Evolutionary conservation across 2,888 invertebrate species (phyloP), one percentile per base, ranked within the genome.

Genomic region (Automeris io): DNA sequence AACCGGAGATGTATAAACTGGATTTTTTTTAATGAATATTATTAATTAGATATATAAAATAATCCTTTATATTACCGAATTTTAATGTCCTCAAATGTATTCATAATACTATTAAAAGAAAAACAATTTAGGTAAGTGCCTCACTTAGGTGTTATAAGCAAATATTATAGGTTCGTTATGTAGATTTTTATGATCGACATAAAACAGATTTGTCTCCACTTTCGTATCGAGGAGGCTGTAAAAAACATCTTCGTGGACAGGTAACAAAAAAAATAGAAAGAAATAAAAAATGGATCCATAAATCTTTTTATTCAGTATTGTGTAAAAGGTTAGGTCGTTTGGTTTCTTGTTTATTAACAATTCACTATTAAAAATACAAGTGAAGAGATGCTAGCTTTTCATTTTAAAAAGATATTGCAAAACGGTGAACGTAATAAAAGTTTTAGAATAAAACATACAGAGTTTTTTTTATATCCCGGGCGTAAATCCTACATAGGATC

Each of bases 21-120:
- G n/a, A n/a, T n/a, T n/a, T n/a, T n/a, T n/a, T n/a, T n/a, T n/a
- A n/a, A n/a, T n/a, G n/a, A n/a, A n/a, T n/a, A n/a, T n/a, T n/a
- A n/a, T n/a, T n/a, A n/a, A n/a, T n/a, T n/a, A n/a, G n/a, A n/a
- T n/a, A n/a, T n/a, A n/a, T n/a, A n/a, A 46, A 44, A 13, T 54
- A n/a, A n/a, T n/a, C n/a, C n/a, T n/a, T n/a, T n/a, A n/a, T n/a
- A n/a, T n/a, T n/a, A n/a, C n/a, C n/a, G n/a, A n/a, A n/a, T n/a
- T n/a, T n/a, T n/a, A n/a, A n/a, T n/a, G n/a, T n/a, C n/a, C n/a
- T n/a, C 16, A 41, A 23, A 29, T 34, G 11, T 4, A 19, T n/a
- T 7, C 7, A 9, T 25, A 11, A 9, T 5, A 33, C 18, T 21
- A n/a, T 33, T 41, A 16, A 39, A 36, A 31, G 35, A 37, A 24